phyloP scores from a whole-genome alignment of 53 echinoderm and acorn worm species.

The Echinometra lucunter region DNA sequence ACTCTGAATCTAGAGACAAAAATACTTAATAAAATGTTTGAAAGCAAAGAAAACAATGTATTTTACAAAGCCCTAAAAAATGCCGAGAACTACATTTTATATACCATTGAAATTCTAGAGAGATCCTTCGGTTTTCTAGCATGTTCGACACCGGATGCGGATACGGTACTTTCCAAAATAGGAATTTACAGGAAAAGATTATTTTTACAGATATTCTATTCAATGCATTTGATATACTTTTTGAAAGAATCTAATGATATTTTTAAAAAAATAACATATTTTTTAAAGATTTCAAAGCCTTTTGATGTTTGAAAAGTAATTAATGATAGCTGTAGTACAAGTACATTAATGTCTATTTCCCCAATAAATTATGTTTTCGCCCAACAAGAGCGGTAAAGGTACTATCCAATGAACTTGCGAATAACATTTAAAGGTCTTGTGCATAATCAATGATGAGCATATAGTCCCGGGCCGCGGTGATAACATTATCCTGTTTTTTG shows the following conservation, averaged over 20 bases:
- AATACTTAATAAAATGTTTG: neutral
- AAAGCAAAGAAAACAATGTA: neutral
- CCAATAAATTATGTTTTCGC: neutral
- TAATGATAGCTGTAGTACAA: neutral
- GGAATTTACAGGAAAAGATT: neutral
- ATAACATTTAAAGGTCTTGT: slow-evolving; percentile 31
- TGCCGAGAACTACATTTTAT: neutral
- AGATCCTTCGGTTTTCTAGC: slow-evolving; percentile 61
- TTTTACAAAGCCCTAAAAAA: too few relatives aligned
- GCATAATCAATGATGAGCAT: neutral
- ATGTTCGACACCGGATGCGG: slow-evolving; percentile 64
- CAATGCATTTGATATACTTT: too few relatives aligned
- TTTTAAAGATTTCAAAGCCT: neutral
- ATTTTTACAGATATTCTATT: neutral
- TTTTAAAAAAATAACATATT: neutral
- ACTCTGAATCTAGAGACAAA: neutral
- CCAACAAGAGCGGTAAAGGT: slow-evolving; percentile 5
- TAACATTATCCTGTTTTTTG: too few relatives aligned
- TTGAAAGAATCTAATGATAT: too few relatives aligned
- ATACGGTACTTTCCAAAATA: slow-evolving; percentile 16
- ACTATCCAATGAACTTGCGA: neutral
- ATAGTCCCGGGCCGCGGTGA: too few relatives aligned
- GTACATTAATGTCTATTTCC: neutral
- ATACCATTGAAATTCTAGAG: neutral
- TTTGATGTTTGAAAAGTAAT: neutral